Percentiles rank a stretch among this genome's conserved stretches.
phyloP scores from a whole-genome alignment of 2,113 vertebrate species.

The Corvus hawaiiensis region DNA sequence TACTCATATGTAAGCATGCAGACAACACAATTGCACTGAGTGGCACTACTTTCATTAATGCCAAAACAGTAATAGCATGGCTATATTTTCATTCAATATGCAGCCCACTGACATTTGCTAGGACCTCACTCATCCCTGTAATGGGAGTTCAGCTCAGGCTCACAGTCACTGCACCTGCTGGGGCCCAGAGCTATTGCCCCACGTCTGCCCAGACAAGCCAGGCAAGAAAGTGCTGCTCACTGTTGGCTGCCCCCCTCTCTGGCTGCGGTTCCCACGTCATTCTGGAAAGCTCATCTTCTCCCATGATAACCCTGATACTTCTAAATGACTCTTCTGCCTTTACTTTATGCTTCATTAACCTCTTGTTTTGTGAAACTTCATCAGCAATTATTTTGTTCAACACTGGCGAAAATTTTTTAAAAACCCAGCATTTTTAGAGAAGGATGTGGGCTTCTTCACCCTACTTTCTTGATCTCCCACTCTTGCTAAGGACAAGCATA shows the following conservation, averaged over 20 bases:
- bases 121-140: background rate
- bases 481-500: background rate
- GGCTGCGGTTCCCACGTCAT: fast-evolving
- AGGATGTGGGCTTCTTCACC: background rate
- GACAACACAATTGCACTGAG: background rate
- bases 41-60: background rate
- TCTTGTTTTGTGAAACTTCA: background rate
- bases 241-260: background rate
- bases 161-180: background rate
- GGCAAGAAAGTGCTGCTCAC: background rate
- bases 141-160: background rate
- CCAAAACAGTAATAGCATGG: background rate
- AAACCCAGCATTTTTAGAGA: background rate
- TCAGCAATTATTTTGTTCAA: background rate
- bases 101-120: background rate
- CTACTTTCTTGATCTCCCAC: background rate
- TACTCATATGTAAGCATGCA: fast-evolving
- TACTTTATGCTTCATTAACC: background rate
- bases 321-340: background rate
- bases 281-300: background rate
- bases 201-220: fast-evolving
- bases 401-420: fast-evolving
- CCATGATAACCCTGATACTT: background rate
- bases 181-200: fast-evolving
- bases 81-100: background rate